Percentiles rank a stretch among this genome's conserved stretches.
These are phyloP conservation scores for Zhengitettix transpicula DNA, from an alignment of 2,888 invertebrate species.

Conservation along the genomic window DNA sequence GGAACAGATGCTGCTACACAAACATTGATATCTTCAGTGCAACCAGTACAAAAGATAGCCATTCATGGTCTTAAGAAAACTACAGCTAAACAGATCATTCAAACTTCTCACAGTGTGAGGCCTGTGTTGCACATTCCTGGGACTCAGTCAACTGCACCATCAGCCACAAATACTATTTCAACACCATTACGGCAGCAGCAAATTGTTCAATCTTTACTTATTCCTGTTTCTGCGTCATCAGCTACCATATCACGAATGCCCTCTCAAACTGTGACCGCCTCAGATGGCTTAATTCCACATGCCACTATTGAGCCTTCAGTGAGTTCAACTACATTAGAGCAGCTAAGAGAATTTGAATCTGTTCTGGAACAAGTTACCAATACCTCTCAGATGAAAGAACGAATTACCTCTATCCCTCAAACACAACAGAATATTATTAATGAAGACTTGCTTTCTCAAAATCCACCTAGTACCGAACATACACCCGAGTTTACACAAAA, in stretches of 20 bases:
- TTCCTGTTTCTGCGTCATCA: conserved; percentile 1
- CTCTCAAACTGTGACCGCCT: conserved; percentile 12
- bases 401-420: conserved; percentile 42
- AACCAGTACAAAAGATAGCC: conserved; percentile 24
- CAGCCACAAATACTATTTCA: neutral
- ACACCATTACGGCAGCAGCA: neutral
- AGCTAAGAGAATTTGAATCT: conserved; percentile 62
- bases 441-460: conserved; percentile 18
- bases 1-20: conserved; percentile 1
- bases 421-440: conserved; percentile 13
- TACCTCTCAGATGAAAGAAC: conserved; percentile 36
- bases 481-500: neutral
- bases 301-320: conserved; percentile 37
- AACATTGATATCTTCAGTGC: conserved; percentile 18
- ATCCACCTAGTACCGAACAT: neutral
- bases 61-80: conserved; percentile 4
- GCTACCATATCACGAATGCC: conserved; percentile 22
- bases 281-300: conserved; percentile 19
- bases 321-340: conserved; percentile 59
- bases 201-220: conserved; percentile 3
- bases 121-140: conserved; percentile 41
- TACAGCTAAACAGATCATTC: conserved; percentile 20
- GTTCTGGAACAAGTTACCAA: conserved; percentile 54
- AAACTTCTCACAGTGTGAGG: conserved; percentile 37
- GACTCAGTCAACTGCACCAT: neutral